Conservation (phyloP, 1,140 invertebrate genomes). For the Pseudomyrmex concolor region DNA sequence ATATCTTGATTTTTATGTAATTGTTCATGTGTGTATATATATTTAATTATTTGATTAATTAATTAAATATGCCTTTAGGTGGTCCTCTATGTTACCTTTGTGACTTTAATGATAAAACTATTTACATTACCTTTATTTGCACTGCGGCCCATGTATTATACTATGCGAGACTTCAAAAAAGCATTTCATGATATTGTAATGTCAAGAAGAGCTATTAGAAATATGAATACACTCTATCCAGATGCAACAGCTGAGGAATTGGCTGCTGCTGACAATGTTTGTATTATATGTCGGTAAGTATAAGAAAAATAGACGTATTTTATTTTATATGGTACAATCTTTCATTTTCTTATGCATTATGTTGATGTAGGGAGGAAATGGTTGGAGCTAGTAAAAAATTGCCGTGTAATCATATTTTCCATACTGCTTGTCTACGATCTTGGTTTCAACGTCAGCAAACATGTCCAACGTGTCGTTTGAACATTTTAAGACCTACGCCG, state of each 20-base stretch:
- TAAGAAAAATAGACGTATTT: constrained; percentile 78
- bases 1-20: neutral
- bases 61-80: constrained; percentile 87
- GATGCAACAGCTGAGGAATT: constrained; percentile 98
- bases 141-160: constrained; percentile 99
- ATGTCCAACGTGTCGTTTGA: constrained; percentile 98
- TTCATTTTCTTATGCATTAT: constrained; percentile 9
- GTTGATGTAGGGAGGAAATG: constrained; percentile 85
- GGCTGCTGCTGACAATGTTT: constrained; percentile 97
- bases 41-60: neutral
- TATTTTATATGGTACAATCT: neutral
- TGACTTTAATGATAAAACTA: constrained; percentile 98
- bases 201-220: constrained; percentile 97
- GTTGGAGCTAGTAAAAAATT: constrained; percentile 96
- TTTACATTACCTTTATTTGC: constrained; percentile 99
- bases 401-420: constrained; percentile 99
- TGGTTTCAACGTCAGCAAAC: constrained; percentile 99
- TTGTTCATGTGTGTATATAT: neutral
- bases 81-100: constrained; percentile 96
- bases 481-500: constrained; percentile 92
- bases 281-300: constrained; percentile 99
- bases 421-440: constrained; percentile 98
- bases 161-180: constrained; percentile 98
- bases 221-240: constrained; percentile 99
- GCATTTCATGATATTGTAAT: constrained; percentile 99